Evolutionary conservation across 2,113 vertebrate genomes (phyloP).

Genomic region (Athene cunicularia): DNA sequence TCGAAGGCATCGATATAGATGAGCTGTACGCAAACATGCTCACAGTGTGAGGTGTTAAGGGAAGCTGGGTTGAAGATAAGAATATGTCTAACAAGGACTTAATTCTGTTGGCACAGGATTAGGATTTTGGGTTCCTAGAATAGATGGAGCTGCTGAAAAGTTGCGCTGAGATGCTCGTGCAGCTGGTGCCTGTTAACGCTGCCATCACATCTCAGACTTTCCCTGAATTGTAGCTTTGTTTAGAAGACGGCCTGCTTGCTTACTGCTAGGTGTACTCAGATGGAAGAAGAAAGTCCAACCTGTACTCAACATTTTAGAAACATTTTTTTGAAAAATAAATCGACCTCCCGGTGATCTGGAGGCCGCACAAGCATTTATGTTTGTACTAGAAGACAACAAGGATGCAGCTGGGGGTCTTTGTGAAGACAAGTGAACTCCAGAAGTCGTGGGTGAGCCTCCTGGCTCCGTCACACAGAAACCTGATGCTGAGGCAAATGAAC

Average conservation of each 20-base stretch:
- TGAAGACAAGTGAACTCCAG: slow-evolving; percentile 77
- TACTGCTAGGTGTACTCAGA: too few relatives aligned
- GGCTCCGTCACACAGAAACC: slow-evolving; percentile 87
- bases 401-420: slow-evolving; percentile 61
- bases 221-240: background rate
- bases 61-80: slow-evolving; percentile 79
- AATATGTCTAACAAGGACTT: background rate
- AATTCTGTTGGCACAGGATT: background rate
- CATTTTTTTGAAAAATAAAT: background rate
- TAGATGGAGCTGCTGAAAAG: background rate
- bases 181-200: background rate
- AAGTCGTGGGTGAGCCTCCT: slow-evolving; percentile 83
- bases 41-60: slow-evolving; percentile 74
- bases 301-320: background rate
- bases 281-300: background rate
- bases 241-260: background rate
- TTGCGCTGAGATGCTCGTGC: background rate
- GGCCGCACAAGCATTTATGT: slow-evolving; percentile 63
- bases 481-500: slow-evolving; percentile 74
- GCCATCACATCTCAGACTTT: background rate
- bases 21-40: slow-evolving; percentile 73
- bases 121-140: too few relatives aligned
- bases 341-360: slow-evolving; percentile 71
- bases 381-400: slow-evolving; percentile 70
- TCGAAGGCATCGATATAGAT: slow-evolving; percentile 63